phyloP scores from a whole-genome alignment of 2,888 invertebrate species.

The Pocota personata region DNA sequence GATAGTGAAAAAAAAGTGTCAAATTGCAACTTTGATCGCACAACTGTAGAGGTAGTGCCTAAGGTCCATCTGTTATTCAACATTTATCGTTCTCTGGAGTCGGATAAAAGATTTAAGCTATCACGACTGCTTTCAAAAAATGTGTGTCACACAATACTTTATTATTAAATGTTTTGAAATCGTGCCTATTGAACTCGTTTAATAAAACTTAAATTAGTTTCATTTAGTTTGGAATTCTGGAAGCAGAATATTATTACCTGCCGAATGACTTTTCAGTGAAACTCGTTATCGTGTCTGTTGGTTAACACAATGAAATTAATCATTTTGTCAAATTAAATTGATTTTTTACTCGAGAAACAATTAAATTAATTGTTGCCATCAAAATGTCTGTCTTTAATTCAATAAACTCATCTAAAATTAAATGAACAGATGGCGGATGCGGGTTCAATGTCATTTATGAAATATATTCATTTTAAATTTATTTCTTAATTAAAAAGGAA shows the following conservation, averaged over 20 bases:
- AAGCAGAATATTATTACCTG: not conserved
- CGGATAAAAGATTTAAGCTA: too few relatives aligned
- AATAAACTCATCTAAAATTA: not conserved
- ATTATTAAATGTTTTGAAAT: too few relatives aligned
- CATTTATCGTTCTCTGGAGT: too few relatives aligned
- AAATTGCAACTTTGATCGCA: too few relatives aligned
- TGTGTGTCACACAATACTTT: too few relatives aligned
- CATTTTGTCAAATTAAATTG: not conserved
- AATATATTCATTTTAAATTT: not conserved
- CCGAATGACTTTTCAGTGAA: not conserved
- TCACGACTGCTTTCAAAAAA: too few relatives aligned
- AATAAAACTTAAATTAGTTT: too few relatives aligned
- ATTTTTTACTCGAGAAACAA: not conserved
- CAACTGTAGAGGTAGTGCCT: too few relatives aligned
- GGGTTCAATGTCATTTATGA: not conserved
- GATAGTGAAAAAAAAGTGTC: too few relatives aligned
- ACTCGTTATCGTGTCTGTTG: not conserved
- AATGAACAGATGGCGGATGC: not conserved
- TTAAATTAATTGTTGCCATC: not conserved
- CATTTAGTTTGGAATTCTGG: not conserved
- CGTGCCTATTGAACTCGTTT: too few relatives aligned
- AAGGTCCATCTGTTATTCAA: too few relatives aligned
- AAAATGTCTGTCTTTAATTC: not conserved
- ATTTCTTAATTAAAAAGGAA: not conserved
- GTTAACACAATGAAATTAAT: not conserved